Conservation (phyloP, 2,113 vertebrate species). For the Coregonus clupeaformis region DNA sequence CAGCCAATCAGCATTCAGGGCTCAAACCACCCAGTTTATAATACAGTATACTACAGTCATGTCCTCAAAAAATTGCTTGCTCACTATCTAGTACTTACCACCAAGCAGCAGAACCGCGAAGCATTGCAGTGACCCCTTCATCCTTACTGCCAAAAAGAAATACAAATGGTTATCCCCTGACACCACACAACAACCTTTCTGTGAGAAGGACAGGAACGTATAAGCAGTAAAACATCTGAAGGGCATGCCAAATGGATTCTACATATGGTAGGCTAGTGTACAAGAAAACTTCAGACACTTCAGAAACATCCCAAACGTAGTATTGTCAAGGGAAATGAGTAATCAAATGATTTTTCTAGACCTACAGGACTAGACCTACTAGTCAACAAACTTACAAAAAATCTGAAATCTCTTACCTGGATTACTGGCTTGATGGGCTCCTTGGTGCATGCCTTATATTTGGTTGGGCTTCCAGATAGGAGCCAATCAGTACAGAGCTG, state of each 20-base stretch:
- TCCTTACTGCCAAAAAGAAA: constrained; percentile 16
- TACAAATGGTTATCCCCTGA: background rate
- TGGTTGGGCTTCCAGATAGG: background rate
- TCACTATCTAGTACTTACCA: constrained; percentile 28
- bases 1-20: too few species aligned
- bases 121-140: constrained; percentile 6
- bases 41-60: too few species aligned
- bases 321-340: too few species aligned
- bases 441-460: background rate
- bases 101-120: constrained; percentile 25
- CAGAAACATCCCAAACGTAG: too few species aligned
- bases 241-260: background rate
- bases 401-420: constrained; percentile 27
- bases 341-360: background rate
- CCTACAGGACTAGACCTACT: too few species aligned
- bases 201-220: background rate
- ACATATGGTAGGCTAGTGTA: background rate
- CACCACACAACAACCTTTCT: background rate
- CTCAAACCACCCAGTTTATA: too few species aligned
- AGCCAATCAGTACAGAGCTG: constrained; percentile 16
- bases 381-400: background rate
- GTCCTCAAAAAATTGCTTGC: background rate
- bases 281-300: too few species aligned
- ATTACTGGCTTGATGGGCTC: constrained; percentile 10
- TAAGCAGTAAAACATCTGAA: background rate